Conservation (phyloP, 2,888 invertebrate genomes). For the Malthinus flaveolus region DNA sequence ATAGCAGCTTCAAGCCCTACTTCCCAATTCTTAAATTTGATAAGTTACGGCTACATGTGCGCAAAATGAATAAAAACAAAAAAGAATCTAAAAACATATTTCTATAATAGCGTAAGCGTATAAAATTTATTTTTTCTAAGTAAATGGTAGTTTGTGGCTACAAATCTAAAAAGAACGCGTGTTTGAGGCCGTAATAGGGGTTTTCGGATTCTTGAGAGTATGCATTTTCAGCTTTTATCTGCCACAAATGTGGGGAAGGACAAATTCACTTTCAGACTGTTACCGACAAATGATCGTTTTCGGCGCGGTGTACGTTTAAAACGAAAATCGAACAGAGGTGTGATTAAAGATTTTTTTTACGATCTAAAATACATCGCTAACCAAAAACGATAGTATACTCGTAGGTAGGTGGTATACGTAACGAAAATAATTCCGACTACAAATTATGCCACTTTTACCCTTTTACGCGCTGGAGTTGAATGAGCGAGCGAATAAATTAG, state of each 20-base stretch:
- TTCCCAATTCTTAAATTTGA: too few species aligned
- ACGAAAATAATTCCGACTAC: too few species aligned
- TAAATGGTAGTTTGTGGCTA: conserved; percentile 12
- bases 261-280: conserved; percentile 23
- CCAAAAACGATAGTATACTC: too few species aligned
- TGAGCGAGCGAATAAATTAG: too few species aligned
- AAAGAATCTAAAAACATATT: too few species aligned
- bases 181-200: conserved; percentile 19
- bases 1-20: too few species aligned
- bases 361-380: conserved; percentile 5
- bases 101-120: too few species aligned
- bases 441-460: too few species aligned
- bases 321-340: conserved; percentile 12
- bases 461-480: too few species aligned
- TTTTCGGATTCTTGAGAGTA: conserved; percentile 19
- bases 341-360: conserved; percentile 16
- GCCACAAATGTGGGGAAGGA: conserved; percentile 21
- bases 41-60: too few species aligned
- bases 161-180: conserved; percentile 14
- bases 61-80: too few species aligned
- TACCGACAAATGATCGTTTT: conserved; percentile 16
- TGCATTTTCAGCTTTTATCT: conserved; percentile 24
- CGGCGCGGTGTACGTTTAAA: not conserved
- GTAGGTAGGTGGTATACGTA: too few species aligned
- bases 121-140: not conserved